Base-by-base conservation (phyloP, 2,113 vertebrate species). In the Sturnus vulgaris region DNA sequence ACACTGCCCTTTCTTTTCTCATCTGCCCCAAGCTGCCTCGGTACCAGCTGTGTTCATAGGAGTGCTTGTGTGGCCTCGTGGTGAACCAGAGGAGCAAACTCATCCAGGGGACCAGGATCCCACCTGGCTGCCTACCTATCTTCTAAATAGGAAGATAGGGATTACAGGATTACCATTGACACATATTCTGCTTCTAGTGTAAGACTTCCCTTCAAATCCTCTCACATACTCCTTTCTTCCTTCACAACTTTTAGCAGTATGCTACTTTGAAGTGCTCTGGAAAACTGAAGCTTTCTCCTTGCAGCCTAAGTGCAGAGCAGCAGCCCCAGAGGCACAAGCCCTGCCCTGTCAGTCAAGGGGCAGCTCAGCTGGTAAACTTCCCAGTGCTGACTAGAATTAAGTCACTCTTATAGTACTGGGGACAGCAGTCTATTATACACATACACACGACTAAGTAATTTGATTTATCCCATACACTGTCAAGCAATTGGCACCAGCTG, bases 1-100 rank as follows among this genome's bases (percentile, higher is more conserved):
- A 53, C 42, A 24, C 19, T 42, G 53, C 59, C 15, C n/a, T n/a
- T n/a, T 31, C 5, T 47, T 15, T 17, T 21, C 27, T 49, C 53
- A 52, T 10, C 31, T 57, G 52, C 33, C 39, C 21, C 82, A 63
- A 44, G 47, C 39, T 80, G 66, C 53, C 40, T 19, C 18, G 18
- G 59, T 25, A 71, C 33, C 4, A 5, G 39, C 35, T 53, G 23
- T 37, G 35, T 18, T 59, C 35, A 5, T 2, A 10, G 1, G 0
- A 35, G 24, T 8, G 10, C 53, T 44, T 42, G 31, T 11, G 31
- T 7, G 42, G 50, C 71, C 63, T 56, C 0, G 0, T 12, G 79
- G 31, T 16, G 68, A 90, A 37, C 2, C 1, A 0, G 19, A 83
- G 33, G 0, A 88, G 66, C 59, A 80, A 72, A 76, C 24, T 11